Evolutionary conservation across 1,140 invertebrate genomes (phyloP), one percentile per base, ranked within the genome.

Genomic region (Heterodera schachtii): DNA sequence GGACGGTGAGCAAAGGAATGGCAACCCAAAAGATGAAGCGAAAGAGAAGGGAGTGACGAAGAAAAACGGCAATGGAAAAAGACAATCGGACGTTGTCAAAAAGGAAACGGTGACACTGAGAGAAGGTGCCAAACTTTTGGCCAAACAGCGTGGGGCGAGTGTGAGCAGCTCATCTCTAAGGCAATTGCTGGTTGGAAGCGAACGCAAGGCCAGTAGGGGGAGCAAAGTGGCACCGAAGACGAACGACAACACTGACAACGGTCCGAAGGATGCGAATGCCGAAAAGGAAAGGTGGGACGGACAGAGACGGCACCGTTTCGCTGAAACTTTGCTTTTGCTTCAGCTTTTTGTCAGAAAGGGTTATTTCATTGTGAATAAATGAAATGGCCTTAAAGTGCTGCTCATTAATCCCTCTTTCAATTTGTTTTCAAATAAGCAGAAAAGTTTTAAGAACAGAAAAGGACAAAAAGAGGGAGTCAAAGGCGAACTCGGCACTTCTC

Each of bases 381-480:
- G 5, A 52, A 52, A 31, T 31, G 31, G 31, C 31, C 31, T 31
- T 0, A 31, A 31, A 31, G 1, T 31, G 31, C 31, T 31, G 31
- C 31, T 31, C 31, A 31, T 31, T 31, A 1, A 31, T 77, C 11
- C 31, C 31, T 57, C 43, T 52, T n/a, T n/a, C 31, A 46, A 11
- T 47, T 76, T 66, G n/a, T n/a, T 69, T 78, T 41, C 31, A 64
- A 43, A 41, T 43, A 31, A 69, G 19, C 44, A 67, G 43, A 31
- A 11, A 52, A 16, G 1, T 70, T 81, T 76, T 21, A 3, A 81
- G 80, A 52, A 31, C 57, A 31, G 31, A 44, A n/a, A 81, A 79
- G 60, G 75, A 79, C 19, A 81, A 81, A n/a, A 71, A 80, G 21
- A 49, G 80, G 31, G 80, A 81, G 73, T 75, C 80, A 47, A 81